Percentiles rank a stretch among this genome's conserved stretches.
phyloP scores from a whole-genome alignment of 2,888 invertebrate species.

The Halictus quadricinctus region DNA sequence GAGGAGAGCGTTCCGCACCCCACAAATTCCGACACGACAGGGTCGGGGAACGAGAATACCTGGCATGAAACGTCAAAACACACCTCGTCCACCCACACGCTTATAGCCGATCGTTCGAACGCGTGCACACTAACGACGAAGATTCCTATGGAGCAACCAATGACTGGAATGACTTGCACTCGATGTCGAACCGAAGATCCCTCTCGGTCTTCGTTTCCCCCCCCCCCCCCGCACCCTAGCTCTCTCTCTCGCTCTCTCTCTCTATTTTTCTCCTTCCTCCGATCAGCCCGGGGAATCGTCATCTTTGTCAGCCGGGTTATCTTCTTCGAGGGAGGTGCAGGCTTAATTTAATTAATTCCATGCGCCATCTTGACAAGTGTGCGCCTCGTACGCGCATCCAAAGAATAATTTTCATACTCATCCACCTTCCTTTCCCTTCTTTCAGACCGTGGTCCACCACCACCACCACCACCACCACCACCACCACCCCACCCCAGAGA shows the following conservation, averaged over 20 bases:
- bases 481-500: conserved; percentile 4
- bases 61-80: conserved; percentile 81
- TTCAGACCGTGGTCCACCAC: conserved; percentile 18
- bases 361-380: conserved; percentile 81
- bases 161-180: conserved; percentile 82
- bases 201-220: conserved; percentile 66
- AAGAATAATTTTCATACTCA: conserved; percentile 79
- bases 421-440: conserved; percentile 66
- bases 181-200: conserved; percentile 79
- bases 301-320: conserved; percentile 66
- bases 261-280: conserved; percentile 26
- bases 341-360: conserved; percentile 81
- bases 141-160: conserved; percentile 80
- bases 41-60: conserved; percentile 72
- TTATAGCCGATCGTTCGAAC: conserved; percentile 46
- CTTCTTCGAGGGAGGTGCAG: conserved; percentile 78
- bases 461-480: conserved; percentile 24
- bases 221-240: conserved; percentile 31
- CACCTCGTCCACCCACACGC: conserved; percentile 76
- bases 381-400: conserved; percentile 73
- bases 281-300: conserved; percentile 50
- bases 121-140: conserved; percentile 61
- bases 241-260: conserved; percentile 44
- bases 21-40: conserved; percentile 74
- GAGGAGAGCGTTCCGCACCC: conserved; percentile 67